Evolutionary conservation across 2,113 vertebrate genomes (phyloP), one percentile per base, ranked within the genome.

Genomic region (Ivindomyrus marchei): DNA sequence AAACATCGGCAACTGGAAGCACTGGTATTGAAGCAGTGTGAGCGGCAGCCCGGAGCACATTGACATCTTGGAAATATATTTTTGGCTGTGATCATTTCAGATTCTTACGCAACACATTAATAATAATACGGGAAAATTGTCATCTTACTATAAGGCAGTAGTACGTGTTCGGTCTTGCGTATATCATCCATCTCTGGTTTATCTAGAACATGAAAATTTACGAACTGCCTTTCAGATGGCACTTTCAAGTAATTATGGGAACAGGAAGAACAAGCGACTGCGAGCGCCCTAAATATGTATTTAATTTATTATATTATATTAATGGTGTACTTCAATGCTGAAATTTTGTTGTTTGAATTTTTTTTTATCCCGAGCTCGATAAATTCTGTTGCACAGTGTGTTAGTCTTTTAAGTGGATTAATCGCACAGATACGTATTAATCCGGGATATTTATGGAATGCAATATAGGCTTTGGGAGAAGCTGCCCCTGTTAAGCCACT

Each of bases 321-420:
- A 50, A 89, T 91, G 53, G n/a, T 83, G 31, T 31, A 83, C 62
- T 89, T 62, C 31, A 42, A 56, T 39, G 83, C 15, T 62, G 13
- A 52, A 15, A 52, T 15, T 52, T 52, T 52, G 50, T 52, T 52
- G 50, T 52, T 52, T 52, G 13, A 52, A 50, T 8, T 42, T 62
- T 6, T 36, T 85, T 39, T 88, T 47, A 86, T 53, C 58, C 77
- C 58, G 53, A 45, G 88, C 27, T 36, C 56, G 45, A 19, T 46
- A 45, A 42, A 27, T 92, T 92, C 87, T 92, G 90, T 91, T 45
- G 0, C 0, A 91, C 92, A 94, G 90, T 92, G 93, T 94, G 93
- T 94, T 94, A 95, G 93, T 94, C 95, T 92, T 93, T 93, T 95
- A 95, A 95, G 92, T 95, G 94, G 95, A 95, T 95, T 95, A 95